Base-by-base conservation (phyloP, 2,113 vertebrate genomes). In the Dolichallabes microphthalmus region DNA sequence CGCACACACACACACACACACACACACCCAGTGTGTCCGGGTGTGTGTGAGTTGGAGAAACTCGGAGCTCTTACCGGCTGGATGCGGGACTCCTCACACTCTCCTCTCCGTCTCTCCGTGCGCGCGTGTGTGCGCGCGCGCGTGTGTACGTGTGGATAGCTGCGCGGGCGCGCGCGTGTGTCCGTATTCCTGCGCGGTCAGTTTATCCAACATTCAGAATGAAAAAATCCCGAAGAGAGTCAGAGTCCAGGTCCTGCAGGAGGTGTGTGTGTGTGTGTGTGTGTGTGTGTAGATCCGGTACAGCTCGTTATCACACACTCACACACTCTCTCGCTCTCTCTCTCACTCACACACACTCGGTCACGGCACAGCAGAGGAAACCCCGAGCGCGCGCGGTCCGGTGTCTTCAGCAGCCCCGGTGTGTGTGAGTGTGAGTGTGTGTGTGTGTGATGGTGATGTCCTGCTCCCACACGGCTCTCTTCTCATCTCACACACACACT, bases 361-460 rank as follows among this genome's bases (percentile, higher is more conserved):
- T 61, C 20, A 61, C 22, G 32, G 81, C 55, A 50, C 86, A 81
- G 64, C 76, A 74, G 35, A 74, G 82, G 86, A 75, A 87, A 80
- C 77, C 86, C 86, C 57, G 76, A 87, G 83, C 39, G 73, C 13
- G 69, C 63, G 58, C 64, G 68, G 58, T 80, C 45, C 45, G 82
- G 68, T 13, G 27, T 87, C 55, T 75, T 80, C 76, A 87, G 77
- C 80, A 87, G 76, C 81, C 27, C 20, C 32, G 32, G 77, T 22
- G 55, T 19, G 77, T 15, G 77, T 39, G 78, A 45, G 74, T 39
- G n/a, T n/a, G n/a, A n/a, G 77, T 22, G 55, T 30, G 77, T 15
- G 77, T 39, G 78, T 61, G 74, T 39, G 3, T 17, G 74, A 20
- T 58, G 76, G 22, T 13, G 53, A 58, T 78, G 76, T 58, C 58